A percentile compares a stretch with the other conserved stretches of the same genome.
phyloP scores from a whole-genome alignment of 2,888 invertebrate genomes.

The Bruchidius siliquastri region DNA sequence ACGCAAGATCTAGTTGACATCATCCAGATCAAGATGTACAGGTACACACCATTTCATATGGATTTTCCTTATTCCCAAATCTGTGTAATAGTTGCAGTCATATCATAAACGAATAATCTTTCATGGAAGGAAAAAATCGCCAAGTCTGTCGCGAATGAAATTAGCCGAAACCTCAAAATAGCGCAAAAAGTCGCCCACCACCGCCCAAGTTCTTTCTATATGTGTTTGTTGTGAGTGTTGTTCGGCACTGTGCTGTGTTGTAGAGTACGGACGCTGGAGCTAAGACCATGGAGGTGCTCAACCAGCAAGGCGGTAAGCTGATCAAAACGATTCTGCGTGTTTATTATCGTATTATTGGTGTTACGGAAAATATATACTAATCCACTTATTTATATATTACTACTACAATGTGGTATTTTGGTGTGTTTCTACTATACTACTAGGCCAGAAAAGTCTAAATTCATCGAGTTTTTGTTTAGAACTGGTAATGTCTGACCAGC shows the following conservation, averaged over 20 bases:
- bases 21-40: no score
- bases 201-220: constrained; percentile 3
- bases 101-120: no score
- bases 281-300: constrained; percentile 83
- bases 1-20: no score
- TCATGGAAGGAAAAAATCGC: not conserved
- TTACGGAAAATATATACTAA: not conserved
- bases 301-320: constrained; percentile 90
- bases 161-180: not conserved
- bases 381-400: not conserved
- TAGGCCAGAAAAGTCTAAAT: not conserved
- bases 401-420: not conserved
- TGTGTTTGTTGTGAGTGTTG: constrained; percentile 21
- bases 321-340: not conserved
- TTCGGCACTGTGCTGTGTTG: constrained; percentile 43
- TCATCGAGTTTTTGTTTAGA: no score
- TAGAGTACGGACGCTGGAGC: constrained; percentile 92
- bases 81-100: no score
- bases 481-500: no score
- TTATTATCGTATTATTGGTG: not conserved
- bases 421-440: not conserved
- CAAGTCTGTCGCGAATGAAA: not conserved
- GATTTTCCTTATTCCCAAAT: no score
- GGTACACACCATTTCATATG: no score
- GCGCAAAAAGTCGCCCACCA: not conserved